phyloP scores from a whole-genome alignment of 2,888 invertebrate genomes.

The Cynaeus angustus region DNA sequence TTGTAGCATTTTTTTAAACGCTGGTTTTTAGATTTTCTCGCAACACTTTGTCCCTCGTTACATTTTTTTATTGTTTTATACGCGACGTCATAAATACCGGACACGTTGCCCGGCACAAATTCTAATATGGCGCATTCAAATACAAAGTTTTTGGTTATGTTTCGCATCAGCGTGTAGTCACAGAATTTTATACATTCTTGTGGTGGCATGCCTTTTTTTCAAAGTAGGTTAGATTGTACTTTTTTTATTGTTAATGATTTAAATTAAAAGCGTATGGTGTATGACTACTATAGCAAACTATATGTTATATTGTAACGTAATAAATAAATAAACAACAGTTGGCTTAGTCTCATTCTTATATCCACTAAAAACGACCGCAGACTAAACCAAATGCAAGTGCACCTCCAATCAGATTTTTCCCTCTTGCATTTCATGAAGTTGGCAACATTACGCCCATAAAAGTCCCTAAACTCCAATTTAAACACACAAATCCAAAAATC shows the following conservation, averaged over 20 bases:
- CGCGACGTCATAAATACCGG: constrained; percentile 34
- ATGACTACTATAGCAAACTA: constrained; percentile 69
- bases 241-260: constrained; percentile 69
- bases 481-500: too few relatives aligned
- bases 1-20: constrained; percentile 49
- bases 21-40: constrained; percentile 48
- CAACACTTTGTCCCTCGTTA: constrained; percentile 31
- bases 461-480: too few relatives aligned
- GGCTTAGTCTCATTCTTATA: constrained; percentile 4
- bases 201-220: constrained; percentile 51
- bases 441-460: too few relatives aligned
- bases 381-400: too few relatives aligned
- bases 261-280: constrained; percentile 67
- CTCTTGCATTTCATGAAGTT: too few relatives aligned
- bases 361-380: background rate
- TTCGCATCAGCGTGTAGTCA: constrained; percentile 49
- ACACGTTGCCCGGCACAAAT: constrained; percentile 55
- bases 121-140: constrained; percentile 56
- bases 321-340: constrained; percentile 67
- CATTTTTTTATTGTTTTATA: constrained; percentile 13
- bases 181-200: constrained; percentile 53
- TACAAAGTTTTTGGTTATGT: constrained; percentile 37
- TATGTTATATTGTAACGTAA: constrained; percentile 72
- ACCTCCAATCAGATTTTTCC: too few relatives aligned
- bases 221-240: constrained; percentile 68